phyloP scores from a whole-genome alignment of 2,113 vertebrate genomes.

The Notarius lentiginosus region DNA sequence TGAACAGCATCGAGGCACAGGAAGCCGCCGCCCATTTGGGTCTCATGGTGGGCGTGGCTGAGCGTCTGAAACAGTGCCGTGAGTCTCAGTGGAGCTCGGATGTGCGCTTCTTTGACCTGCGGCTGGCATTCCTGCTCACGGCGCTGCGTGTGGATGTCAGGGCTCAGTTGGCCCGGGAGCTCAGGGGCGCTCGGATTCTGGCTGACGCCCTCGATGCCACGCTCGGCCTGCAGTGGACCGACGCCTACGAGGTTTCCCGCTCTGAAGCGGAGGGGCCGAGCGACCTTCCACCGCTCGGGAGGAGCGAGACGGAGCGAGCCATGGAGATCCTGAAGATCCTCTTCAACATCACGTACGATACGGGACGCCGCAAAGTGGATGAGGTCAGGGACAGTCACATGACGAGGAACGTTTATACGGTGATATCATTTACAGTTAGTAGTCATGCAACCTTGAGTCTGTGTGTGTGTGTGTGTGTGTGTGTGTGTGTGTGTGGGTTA shows the following conservation, averaged over 20 bases:
- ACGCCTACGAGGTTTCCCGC: slow-evolving; percentile 73
- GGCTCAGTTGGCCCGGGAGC: slow-evolving; percentile 81
- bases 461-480: slow-evolving; percentile 21
- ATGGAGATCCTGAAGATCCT: slow-evolving; percentile 96
- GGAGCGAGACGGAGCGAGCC: slow-evolving; percentile 80
- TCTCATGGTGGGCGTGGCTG: slow-evolving; percentile 77
- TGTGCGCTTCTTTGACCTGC: slow-evolving; percentile 86
- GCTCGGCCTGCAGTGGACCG: slow-evolving; percentile 75
- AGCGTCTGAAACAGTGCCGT: slow-evolving; percentile 78
- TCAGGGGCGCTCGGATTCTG: slow-evolving; percentile 78
- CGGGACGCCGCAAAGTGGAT: slow-evolving; percentile 76
- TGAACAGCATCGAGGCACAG: slow-evolving; percentile 81
- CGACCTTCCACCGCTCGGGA: slow-evolving; percentile 73
- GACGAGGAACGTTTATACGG: not conserved
- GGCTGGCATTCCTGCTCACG: slow-evolving; percentile 87
- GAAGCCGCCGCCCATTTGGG: slow-evolving; percentile 73
- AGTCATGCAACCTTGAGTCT: not conserved
- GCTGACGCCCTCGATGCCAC: slow-evolving; percentile 80
- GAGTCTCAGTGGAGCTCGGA: slow-evolving; percentile 78
- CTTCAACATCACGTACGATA: slow-evolving; percentile 91
- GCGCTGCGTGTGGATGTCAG: slow-evolving; percentile 82
- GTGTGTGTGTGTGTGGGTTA: not conserved
- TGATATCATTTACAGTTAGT: not conserved
- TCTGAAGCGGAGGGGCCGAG: slow-evolving; percentile 45
- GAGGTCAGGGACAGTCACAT: slow-evolving; percentile 74